Conservation (phyloP, 2,113 vertebrate genomes). For the Petrocephalus microphthalmus region DNA sequence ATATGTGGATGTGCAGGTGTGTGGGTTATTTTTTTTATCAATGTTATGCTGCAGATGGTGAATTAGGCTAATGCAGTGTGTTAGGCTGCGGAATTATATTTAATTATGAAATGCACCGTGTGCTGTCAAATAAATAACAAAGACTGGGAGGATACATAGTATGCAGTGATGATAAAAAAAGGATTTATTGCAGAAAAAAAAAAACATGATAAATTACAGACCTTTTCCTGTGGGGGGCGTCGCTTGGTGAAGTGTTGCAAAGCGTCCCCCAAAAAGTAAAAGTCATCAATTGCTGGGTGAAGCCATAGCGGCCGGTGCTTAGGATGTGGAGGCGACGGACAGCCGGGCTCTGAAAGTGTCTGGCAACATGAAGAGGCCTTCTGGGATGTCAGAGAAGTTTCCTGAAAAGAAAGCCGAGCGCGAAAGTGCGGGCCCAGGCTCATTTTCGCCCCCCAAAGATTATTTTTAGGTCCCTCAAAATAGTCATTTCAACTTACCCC, state of each 20-base stretch:
- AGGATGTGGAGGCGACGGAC: constrained; percentile 26
- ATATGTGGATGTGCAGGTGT: constrained; percentile 21
- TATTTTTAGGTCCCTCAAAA: not conserved
- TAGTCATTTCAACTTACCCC: not conserved
- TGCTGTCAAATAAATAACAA: not conserved
- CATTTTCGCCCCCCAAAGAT: not conserved
- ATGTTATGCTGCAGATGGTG: constrained; percentile 26
- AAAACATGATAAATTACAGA: constrained; percentile 33
- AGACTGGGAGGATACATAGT: constrained; percentile 25
- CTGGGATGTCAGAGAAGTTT: not conserved
- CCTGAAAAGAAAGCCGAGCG: not conserved
- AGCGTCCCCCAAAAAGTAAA: constrained; percentile 28
- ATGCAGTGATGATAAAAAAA: constrained; percentile 30
- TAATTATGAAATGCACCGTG: constrained; percentile 39
- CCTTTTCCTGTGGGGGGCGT: constrained; percentile 27
- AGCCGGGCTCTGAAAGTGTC: constrained; percentile 25
- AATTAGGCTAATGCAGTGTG: constrained; percentile 31
- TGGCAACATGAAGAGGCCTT: constrained; percentile 20
- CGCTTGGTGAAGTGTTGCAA: constrained; percentile 21
- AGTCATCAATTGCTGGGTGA: constrained; percentile 33
- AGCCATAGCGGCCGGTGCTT: constrained; percentile 26
- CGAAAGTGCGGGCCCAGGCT: not conserved
- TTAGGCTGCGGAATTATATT: constrained; percentile 38
- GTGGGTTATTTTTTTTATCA: constrained; percentile 29
- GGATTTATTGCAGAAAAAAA: constrained; percentile 18